These are phyloP conservation scores for Anniella stebbinsi DNA, from an alignment of 2,797 vertebrate genomes.

Conservation along the genomic window DNA sequence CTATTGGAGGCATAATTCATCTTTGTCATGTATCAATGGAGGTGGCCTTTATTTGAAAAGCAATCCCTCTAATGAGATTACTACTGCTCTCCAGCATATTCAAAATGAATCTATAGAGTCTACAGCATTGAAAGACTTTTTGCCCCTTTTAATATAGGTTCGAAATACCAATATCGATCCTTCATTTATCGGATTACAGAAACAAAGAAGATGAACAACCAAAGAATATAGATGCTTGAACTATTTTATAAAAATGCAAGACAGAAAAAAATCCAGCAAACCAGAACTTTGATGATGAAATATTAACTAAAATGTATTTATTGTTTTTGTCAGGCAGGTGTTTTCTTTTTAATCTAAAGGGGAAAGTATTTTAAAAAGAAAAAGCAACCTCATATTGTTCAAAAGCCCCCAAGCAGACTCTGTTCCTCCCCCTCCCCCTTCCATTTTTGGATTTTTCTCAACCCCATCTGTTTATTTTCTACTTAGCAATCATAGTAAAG, in stretches of 20 bases:
- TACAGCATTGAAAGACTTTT: slow-evolving; percentile 7
- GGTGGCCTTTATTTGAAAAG: slow-evolving; percentile 77
- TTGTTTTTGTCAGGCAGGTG: slow-evolving; percentile 27
- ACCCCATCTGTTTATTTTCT: slow-evolving; percentile 77
- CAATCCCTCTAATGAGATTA: slow-evolving; percentile 75
- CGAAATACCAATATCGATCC: slow-evolving; percentile 61
- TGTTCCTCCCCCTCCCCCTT: slow-evolving; percentile 52
- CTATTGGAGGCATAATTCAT: slow-evolving; percentile 66
- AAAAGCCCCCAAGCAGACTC: slow-evolving; percentile 65
- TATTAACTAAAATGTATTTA: slow-evolving; percentile 27
- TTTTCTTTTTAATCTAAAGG: slow-evolving; percentile 47
- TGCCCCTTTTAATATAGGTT: slow-evolving; percentile 53
- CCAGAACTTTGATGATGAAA: background rate
- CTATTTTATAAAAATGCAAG: slow-evolving; percentile 16
- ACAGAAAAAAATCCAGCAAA: slow-evolving; percentile 20
- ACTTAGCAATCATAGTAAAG: slow-evolving; percentile 53
- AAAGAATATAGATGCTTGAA: slow-evolving; percentile 7
- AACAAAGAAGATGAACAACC: slow-evolving; percentile 10
- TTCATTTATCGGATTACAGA: slow-evolving; percentile 58
- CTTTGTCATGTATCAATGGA: slow-evolving; percentile 72
- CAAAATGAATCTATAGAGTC: slow-evolving; percentile 46
- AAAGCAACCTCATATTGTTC: slow-evolving; percentile 57
- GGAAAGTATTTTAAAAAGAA: slow-evolving; percentile 16
- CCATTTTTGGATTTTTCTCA: slow-evolving; percentile 67
- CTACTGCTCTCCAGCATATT: slow-evolving; percentile 52